Base-by-base conservation (phyloP, 2,113 vertebrate species). In the Planiliza haematocheilus region DNA sequence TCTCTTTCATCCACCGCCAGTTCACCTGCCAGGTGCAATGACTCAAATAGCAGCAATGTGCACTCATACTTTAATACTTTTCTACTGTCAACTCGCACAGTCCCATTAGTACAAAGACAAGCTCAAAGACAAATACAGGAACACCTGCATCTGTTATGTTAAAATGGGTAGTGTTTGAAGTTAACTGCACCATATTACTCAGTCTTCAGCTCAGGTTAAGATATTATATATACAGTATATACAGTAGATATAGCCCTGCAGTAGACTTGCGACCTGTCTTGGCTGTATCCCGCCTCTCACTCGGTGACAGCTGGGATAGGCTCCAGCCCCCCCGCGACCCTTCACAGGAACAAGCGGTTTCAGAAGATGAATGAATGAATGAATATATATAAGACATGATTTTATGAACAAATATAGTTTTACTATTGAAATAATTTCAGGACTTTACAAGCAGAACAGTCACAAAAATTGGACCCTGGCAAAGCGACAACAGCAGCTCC, bases 11-110 rank as follows among this genome's bases (percentile, higher is more conserved):
- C 84, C 64, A 38, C 38, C 38, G 77, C 86, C 84, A 88, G 87
- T 86, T 89, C 85, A 90, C 89, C 91, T 92, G 86, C 91, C 89
- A 90, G 87, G 88, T 91, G 89, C 84, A 74, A 62, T 79, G 80
- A 86, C 86, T 88, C 78, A 87, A 83, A 80, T 70, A 84, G 81
- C 59, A 38, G 63, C 73, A 79, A 58, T 55, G 68, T 75, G 63
- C 69, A 70, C 71, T 83, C 70, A 41, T 74, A 77, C 78, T 81
- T 72, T 84, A 78, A 74, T 60, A 53, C 68, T 50, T 53, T 52
- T 36, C 68, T 7, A 11, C 58, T 65, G 75, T 86, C 68, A 65
- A 38, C 46, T 66, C 45, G 2, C 71, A 17, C 73, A 60, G 38
- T 63, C 63, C 75, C 67, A 70, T 73, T 76, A 74, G 62, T 48